A percentile compares a stretch with the other conserved stretches of the same genome.
These are phyloP conservation scores for Notiomystis cincta DNA, from an alignment of 2,113 vertebrate genomes.

Conservation along the genomic window DNA sequence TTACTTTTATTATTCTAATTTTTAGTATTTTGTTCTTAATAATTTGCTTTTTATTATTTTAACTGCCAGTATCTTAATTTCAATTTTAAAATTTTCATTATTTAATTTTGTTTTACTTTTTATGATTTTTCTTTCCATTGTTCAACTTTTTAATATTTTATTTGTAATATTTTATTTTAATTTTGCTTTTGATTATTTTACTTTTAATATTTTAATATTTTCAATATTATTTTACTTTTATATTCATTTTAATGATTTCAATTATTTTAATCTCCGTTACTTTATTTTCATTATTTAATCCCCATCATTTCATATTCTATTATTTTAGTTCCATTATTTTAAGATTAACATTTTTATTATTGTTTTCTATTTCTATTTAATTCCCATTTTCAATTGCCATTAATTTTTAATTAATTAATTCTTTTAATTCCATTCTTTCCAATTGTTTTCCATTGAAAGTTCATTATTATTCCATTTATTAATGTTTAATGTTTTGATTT, in stretches of 20 bases:
- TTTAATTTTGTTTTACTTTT: not conserved
- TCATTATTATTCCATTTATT: not conserved
- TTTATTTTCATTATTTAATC: not conserved
- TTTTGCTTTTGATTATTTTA: no score
- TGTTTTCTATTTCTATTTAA: not conserved
- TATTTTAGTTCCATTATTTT: not conserved
- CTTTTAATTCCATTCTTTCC: not conserved
- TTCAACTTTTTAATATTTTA: not conserved
- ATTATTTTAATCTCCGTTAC: not conserved
- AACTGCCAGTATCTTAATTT: no score
- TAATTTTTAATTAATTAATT: not conserved
- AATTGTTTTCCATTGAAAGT: not conserved
- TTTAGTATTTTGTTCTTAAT: no score
- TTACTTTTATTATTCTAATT: not conserved
- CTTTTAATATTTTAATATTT: no score
- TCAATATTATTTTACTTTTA: no score
- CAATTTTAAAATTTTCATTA: no score
- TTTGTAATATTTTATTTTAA: no score
- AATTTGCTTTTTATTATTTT: no score
- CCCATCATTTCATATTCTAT: no score
- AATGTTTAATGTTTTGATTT: not conserved
- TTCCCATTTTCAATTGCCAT: not conserved
- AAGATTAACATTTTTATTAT: not conserved
- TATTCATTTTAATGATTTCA: no score
- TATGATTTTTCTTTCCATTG: no score